phyloP scores from a whole-genome alignment of 1,140 invertebrate species.

The Dolichoris vasculosae region DNA sequence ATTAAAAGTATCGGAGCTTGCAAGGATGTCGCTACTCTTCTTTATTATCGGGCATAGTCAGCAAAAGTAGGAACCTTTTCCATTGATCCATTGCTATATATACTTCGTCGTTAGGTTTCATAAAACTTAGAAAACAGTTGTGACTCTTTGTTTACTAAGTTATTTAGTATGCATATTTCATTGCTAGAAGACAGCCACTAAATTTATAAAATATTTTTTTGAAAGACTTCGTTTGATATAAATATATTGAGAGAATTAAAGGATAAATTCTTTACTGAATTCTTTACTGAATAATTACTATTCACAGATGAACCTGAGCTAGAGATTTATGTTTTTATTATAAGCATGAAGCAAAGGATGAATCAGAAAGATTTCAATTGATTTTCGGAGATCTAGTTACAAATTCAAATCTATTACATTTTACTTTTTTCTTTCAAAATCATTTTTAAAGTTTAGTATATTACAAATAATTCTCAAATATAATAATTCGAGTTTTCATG shows the following conservation, averaged over 20 bases:
- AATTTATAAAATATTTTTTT: constrained; percentile 55
- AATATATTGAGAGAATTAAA: constrained; percentile 53
- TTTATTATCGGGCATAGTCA: background rate
- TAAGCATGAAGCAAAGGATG: constrained; percentile 45
- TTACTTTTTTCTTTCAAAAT: constrained; percentile 2
- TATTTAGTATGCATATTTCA: too few relatives aligned
- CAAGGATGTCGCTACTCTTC: background rate
- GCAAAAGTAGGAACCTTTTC: background rate
- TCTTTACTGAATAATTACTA: constrained; percentile 60
- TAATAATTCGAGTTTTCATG: background rate
- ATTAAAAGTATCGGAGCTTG: background rate
- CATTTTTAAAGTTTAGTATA: background rate
- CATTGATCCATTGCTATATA: too few relatives aligned
- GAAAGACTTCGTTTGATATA: too few relatives aligned
- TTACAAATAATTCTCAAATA: background rate
- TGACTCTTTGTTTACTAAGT: too few relatives aligned
- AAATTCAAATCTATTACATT: background rate
- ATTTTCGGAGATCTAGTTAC: constrained; percentile 6
- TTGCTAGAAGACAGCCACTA: constrained; percentile 31
- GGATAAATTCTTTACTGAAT: constrained; percentile 59
- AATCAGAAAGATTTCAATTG: constrained; percentile 54
- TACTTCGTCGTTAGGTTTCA: too few relatives aligned
- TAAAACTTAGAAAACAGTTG: too few relatives aligned
- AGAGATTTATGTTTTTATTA: constrained; percentile 50
- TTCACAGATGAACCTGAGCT: constrained; percentile 1